Evolutionary conservation across 2,113 vertebrate species (phyloP).

Genomic region (Etheostoma spectabile): DNA sequence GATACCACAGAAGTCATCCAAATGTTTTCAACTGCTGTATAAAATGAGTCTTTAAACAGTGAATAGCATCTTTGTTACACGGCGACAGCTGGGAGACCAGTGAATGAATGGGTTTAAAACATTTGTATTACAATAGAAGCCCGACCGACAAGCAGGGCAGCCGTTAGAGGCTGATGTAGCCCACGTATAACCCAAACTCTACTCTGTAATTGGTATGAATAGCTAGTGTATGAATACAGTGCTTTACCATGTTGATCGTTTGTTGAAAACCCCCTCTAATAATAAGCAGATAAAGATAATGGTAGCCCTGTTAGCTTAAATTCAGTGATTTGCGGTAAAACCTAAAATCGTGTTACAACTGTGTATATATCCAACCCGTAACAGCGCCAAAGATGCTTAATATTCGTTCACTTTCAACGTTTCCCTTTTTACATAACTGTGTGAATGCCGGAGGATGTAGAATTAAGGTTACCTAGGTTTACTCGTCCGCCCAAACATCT

Average conservation of each 20-base stretch:
- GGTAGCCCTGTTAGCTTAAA: conserved; percentile 57
- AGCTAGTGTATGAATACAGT: neutral
- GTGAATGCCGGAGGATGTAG: neutral
- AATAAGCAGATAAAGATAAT: conserved; percentile 7
- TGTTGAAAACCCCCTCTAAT: neutral
- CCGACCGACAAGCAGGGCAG: conserved; percentile 5
- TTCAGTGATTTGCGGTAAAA: conserved; percentile 15
- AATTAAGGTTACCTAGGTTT: conserved; percentile 55
- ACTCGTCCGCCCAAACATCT: conserved; percentile 60
- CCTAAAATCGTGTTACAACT: neutral
- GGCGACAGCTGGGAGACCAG: conserved; percentile 45
- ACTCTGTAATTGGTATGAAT: neutral
- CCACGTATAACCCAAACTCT: neutral
- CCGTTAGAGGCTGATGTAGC: neutral
- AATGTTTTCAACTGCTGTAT: neutral
- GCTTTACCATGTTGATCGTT: neutral
- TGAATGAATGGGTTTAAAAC: conserved; percentile 60
- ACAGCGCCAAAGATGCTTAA: neutral
- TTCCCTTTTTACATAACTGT: neutral
- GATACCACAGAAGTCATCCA: neutral
- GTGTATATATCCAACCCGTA: neutral
- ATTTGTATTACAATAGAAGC: conserved; percentile 70
- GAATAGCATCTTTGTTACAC: conserved; percentile 39
- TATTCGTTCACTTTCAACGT: neutral
- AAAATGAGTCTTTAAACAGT: neutral